These are phyloP conservation scores for Phaethornis superciliosus DNA, from an alignment of 2,113 vertebrate species.

Conservation along the genomic window DNA sequence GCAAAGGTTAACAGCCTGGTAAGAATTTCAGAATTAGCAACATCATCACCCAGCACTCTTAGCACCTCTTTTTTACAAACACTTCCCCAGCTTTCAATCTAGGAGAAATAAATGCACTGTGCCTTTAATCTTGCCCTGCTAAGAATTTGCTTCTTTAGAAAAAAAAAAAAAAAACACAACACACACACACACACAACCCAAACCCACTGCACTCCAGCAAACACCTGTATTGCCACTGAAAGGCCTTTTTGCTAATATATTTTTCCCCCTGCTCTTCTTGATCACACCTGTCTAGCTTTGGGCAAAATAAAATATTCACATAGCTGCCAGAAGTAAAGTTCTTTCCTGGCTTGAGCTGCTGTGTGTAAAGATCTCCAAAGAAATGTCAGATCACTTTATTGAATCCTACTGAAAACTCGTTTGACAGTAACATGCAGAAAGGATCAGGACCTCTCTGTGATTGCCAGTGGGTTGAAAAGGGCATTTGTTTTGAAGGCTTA, in stretches of 20 bases:
- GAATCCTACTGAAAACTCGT: constrained; percentile 83
- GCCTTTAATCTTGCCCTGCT: constrained; percentile 52
- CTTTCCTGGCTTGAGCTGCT: constrained; percentile 80
- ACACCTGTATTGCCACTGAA: constrained; percentile 72
- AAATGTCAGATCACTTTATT: constrained; percentile 84
- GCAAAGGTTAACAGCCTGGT: background rate
- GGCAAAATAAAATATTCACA: constrained; percentile 77
- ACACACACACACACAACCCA: background rate
- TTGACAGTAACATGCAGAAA: constrained; percentile 80
- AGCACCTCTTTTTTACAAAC: background rate
- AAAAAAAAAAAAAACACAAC: background rate
- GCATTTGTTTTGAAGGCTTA: constrained; percentile 23
- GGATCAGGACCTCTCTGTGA: constrained; percentile 65
- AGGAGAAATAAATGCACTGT: constrained; percentile 14
- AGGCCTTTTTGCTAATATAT: constrained; percentile 58
- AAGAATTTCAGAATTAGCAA: background rate
- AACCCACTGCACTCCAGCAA: constrained; percentile 11
- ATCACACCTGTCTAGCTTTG: constrained; percentile 89
- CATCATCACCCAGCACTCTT: background rate
- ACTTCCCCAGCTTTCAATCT: background rate
- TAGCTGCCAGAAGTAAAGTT: constrained; percentile 76
- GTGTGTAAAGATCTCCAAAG: constrained; percentile 80
- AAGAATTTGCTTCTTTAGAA: background rate
- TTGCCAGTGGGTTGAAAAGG: constrained; percentile 64
- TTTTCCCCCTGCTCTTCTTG: constrained; percentile 16